phyloP scores from a whole-genome alignment of 2,888 invertebrate species.

The Drosophila meridionalis region DNA sequence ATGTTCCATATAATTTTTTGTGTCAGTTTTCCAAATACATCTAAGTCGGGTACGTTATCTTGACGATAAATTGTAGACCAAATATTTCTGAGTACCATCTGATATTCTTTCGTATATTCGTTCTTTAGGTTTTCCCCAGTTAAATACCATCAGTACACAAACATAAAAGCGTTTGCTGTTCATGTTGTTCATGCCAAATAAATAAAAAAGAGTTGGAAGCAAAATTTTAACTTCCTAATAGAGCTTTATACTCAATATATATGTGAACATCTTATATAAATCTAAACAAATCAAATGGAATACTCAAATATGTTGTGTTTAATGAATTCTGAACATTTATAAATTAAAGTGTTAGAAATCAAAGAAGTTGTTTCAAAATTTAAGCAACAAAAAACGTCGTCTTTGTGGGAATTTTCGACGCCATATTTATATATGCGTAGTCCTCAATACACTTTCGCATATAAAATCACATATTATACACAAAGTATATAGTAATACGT shows the following conservation, averaged over 20 bases:
- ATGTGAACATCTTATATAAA: background rate
- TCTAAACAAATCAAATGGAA: conserved; percentile 23
- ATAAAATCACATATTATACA: conserved; percentile 18
- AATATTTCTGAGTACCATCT: too few species aligned
- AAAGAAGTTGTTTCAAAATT: conserved; percentile 17
- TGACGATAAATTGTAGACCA: too few species aligned
- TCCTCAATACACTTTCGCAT: conserved; percentile 35
- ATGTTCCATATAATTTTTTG: too few species aligned
- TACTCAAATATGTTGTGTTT: conserved; percentile 79
- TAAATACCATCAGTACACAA: background rate
- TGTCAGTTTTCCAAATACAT: too few species aligned
- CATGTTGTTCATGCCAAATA: too few species aligned
- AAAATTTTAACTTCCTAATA: background rate
- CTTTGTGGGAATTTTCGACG: conserved; percentile 42
- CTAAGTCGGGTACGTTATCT: too few species aligned
- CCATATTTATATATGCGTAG: conserved; percentile 52
- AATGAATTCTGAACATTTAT: conserved; percentile 83
- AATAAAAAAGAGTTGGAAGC: too few species aligned
- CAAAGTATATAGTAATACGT: background rate
- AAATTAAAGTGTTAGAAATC: conserved; percentile 56
- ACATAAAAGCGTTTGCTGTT: too few species aligned
- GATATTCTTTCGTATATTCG: too few species aligned
- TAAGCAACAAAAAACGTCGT: conserved; percentile 31
- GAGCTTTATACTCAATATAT: conserved; percentile 3
- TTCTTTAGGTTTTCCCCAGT: background rate